Base-by-base conservation (phyloP, 2,797 vertebrate genomes). In the Microctenopoma stevenorrisi region DNA sequence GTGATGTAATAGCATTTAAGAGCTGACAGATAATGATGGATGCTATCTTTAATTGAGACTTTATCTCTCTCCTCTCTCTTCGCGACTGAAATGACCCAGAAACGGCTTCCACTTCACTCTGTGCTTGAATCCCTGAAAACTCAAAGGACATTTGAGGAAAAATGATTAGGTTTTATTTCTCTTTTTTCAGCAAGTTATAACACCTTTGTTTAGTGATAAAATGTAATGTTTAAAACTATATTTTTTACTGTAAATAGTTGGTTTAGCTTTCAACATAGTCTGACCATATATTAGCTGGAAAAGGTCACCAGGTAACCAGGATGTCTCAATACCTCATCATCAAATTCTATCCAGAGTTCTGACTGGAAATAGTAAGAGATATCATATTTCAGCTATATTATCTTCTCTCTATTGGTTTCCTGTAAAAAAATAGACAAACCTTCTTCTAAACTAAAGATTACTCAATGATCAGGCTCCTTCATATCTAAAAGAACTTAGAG, bases 11-110 rank as follows among this genome's bases (percentile, higher is more conserved):
- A 64, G 9, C 7, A 7, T 83, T 76, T 78, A 84, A 62, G 26
- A 55, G 30, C 40, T 44, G 76, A 74, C 62, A 59, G 51, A 50
- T 44, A 22, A 30, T 43, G 33, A 76, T 65, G 58, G 64, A 79
- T 35, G 28, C 55, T 57, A 52, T 77, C 78, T 74, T 71, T 78
- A 81, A 76, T 63, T 73, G 54, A 75, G 68, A 72, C 44, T 38
- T 64, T 68, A 60, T 79, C 63, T 44, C 54, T 70, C 64, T 75
- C 56, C 43, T 57, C 7, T 47, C 18, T 47, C 46, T 47, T 22
- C 54, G 37, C 9, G 54, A 64, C 63, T 61, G 64, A 69, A 22
- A 44, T 81, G 71, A 76, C 81, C 78, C 25, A 78, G 68, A 69
- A 83, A 70, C 50, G 67, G 43, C 44, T 56, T 76, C 73, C 26